A percentile compares a stretch with the other conserved stretches of the same genome.
Evolutionary conservation across 2,797 vertebrate species (phyloP).

Genomic region (Mormyrops boulengeri): DNA sequence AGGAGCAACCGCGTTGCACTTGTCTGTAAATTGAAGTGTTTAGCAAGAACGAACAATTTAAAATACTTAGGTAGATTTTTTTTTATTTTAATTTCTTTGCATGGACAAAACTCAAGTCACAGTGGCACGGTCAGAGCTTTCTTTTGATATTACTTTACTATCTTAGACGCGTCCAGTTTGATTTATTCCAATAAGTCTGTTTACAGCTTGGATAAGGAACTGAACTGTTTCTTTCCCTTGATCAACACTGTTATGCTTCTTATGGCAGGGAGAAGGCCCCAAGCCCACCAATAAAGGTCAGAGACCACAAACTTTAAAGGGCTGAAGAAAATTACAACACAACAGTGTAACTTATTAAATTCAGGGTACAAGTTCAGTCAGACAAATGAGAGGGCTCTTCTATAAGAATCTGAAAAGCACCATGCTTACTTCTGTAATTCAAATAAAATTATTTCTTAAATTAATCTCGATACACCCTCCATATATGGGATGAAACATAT

Average conservation of each 20-base stretch:
- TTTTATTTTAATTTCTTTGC: not conserved
- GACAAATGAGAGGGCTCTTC: slow-evolving; percentile 25
- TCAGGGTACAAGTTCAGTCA: slow-evolving; percentile 36
- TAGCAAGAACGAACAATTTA: not conserved
- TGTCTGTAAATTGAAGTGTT: not conserved
- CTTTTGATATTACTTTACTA: not conserved
- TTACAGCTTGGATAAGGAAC: slow-evolving; percentile 26
- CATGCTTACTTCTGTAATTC: not conserved
- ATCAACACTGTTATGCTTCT: slow-evolving; percentile 41
- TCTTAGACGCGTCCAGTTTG: not conserved
- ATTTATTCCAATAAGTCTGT: slow-evolving; percentile 17
- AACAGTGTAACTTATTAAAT: slow-evolving; percentile 27
- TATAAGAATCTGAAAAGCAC: slow-evolving; percentile 13
- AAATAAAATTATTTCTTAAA: not conserved
- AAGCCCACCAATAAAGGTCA: slow-evolving; percentile 15
- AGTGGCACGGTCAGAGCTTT: not conserved
- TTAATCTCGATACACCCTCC: not conserved
- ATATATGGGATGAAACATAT: not conserved
- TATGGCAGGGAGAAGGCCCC: slow-evolving; percentile 29
- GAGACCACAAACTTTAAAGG: slow-evolving; percentile 17
- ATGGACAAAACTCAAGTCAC: not conserved
- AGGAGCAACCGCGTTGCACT: not conserved
- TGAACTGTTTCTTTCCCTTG: slow-evolving; percentile 49
- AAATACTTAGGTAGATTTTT: not conserved
- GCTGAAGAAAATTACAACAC: slow-evolving; percentile 24